Conservation (phyloP, 2,888 invertebrate species). For the Catocala sponsa region DNA sequence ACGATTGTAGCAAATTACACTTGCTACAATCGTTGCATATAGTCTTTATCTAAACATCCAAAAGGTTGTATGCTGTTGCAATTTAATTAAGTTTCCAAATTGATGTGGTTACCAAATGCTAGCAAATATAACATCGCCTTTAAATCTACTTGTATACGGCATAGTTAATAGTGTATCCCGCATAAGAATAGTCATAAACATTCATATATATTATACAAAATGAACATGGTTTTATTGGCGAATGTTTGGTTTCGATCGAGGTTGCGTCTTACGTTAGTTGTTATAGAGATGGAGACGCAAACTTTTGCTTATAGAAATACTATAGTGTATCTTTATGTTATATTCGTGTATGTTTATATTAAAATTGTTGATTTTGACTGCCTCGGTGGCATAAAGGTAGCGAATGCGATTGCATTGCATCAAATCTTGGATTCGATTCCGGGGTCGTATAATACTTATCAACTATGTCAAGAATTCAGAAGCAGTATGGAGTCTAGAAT, state of each 20-base stretch:
- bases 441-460: too few species aligned
- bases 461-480: too few species aligned
- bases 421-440: too few species aligned
- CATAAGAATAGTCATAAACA: conserved; percentile 55
- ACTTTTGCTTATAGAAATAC: conserved; percentile 44
- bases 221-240: conserved; percentile 57
- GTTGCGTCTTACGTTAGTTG: conserved; percentile 44
- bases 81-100: too few species aligned
- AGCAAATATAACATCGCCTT: too few species aligned
- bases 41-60: too few species aligned
- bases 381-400: too few species aligned
- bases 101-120: too few species aligned
- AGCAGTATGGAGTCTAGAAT: too few species aligned
- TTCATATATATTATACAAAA: conserved; percentile 40
- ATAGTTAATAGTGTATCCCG: conserved; percentile 41
- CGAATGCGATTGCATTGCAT: too few species aligned
- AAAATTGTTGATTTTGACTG: not conserved
- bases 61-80: not conserved
- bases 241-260: conserved; percentile 56
- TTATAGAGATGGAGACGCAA: conserved; percentile 54
- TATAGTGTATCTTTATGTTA: conserved; percentile 4
- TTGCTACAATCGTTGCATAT: too few species aligned
- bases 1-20: too few species aligned
- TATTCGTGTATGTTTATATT: not conserved
- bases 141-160: not conserved